Base-by-base conservation (phyloP, 2,888 invertebrate genomes). In the Thymelicus acteon region DNA sequence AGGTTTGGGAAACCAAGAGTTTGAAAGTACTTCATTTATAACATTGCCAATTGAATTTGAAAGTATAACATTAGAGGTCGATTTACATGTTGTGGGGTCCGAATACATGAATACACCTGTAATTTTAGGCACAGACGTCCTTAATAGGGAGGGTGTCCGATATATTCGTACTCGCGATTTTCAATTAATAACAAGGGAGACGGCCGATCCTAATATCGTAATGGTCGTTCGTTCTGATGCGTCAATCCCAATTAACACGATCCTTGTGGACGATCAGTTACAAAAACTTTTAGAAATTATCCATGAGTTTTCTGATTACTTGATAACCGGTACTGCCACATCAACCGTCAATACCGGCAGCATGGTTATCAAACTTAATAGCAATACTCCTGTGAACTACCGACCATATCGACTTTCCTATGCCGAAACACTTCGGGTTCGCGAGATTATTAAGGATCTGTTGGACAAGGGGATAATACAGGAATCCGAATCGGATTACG, bases 31-130 rank as follows among this genome's bases (percentile, higher is more conserved):
- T 31, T 58, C 12, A 7, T 66, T 5, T 13, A 8, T 66, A 8
- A 58, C 58, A 0, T 24, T 67, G 12, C 47, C 66, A 31, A 66
- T 47, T 47, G 66, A 58, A 39, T 67, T 67, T 60, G 19, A 37
- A 15, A 54, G 58, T 10, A 57, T 67, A 3, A 47, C 66, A n/a
- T 48, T 67, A n/a, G 66, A 67, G n/a, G 58, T 60, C 7, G 66
- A 58, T 60, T 58, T 67, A 12, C 58, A 58, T 8, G 66, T 57
- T 7, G 57, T 67, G 24, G 24, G 10, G 19, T 24, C 47, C 7
- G n/a, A 47, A 15, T 67, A 19, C 12, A 58, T 67, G 58, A 67
- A 47, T 47, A 60, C 48, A 37, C 44, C 57, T 7, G 31, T 67
- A 13, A 67, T 67, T 10, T 7, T 67, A 10, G 60, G 39, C 7